Evolutionary conservation across 2,888 invertebrate genomes (phyloP).

Genomic region (Linyphia triangularis): DNA sequence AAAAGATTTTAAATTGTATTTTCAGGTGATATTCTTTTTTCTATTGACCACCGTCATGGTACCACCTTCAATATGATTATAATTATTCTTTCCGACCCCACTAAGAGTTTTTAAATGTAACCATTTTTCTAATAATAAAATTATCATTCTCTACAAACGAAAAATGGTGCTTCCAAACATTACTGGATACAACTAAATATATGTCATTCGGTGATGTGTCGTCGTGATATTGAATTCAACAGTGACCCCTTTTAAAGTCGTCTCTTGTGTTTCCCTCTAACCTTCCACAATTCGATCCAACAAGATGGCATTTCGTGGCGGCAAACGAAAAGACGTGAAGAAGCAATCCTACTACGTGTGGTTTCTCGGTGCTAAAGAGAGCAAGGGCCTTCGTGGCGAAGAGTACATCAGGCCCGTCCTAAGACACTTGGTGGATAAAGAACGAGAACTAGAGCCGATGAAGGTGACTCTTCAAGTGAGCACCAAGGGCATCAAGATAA

Average conservation of each 20-base stretch:
- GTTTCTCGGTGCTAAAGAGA: conserved; percentile 96
- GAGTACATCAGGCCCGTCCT: conserved; percentile 91
- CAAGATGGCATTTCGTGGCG: conserved; percentile 77
- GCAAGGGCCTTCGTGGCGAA: conserved; percentile 90
- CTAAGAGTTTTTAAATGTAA: neutral
- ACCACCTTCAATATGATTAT: neutral
- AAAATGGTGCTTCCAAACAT: neutral
- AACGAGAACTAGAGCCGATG: conserved; percentile 91
- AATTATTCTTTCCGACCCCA: too few relatives aligned
- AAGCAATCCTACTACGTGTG: conserved; percentile 82
- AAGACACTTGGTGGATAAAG: conserved; percentile 89
- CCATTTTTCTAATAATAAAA: neutral
- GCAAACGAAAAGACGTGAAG: conserved; percentile 77
- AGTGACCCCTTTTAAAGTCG: neutral
- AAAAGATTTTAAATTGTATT: neutral
- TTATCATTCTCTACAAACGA: neutral
- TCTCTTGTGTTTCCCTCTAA: neutral
- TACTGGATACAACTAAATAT: neutral
- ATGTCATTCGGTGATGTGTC: neutral
- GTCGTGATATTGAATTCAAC: neutral
- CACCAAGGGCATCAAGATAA: conserved; percentile 95
- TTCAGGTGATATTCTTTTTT: neutral
- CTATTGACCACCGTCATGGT: neutral
- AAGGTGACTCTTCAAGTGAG: conserved; percentile 91
- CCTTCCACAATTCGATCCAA: neutral